Evolutionary conservation across 30 jellyfish, hydroid and myxozoan genomes (phyloP).

Genomic region (Aurelia sp.): DNA sequence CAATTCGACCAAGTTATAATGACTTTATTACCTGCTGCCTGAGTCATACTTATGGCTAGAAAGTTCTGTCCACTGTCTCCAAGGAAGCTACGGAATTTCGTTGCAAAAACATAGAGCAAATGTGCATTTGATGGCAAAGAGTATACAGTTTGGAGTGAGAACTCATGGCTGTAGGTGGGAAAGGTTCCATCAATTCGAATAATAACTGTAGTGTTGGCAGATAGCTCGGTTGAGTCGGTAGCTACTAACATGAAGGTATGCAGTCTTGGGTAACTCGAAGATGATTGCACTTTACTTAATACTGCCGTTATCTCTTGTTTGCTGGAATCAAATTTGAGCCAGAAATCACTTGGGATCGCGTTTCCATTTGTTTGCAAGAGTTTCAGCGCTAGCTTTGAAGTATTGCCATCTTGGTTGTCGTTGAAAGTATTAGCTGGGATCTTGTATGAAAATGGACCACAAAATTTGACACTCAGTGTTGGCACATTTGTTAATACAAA

Average conservation of each 20-base stretch:
- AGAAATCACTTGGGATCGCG: constrained; percentile 21
- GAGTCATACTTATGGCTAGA: constrained; percentile 39
- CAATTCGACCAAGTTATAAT: constrained; percentile 74
- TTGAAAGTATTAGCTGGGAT: constrained; percentile 74
- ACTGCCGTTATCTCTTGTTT: constrained; percentile 47
- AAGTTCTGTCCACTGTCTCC: constrained; percentile 43
- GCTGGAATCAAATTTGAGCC: constrained; percentile 70
- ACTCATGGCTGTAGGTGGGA: constrained; percentile 56
- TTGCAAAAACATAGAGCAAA: constrained; percentile 52
- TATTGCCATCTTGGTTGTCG: constrained; percentile 89
- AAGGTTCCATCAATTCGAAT: constrained; percentile 33
- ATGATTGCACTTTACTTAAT: constrained; percentile 9
- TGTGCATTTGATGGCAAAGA: constrained; percentile 3
- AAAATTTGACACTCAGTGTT: constrained; percentile 29
- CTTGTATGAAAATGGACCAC: constrained; percentile 75
- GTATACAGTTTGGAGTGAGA: constrained; percentile 33
- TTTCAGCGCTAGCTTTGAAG: constrained; percentile 49
- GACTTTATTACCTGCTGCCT: constrained; percentile 55
- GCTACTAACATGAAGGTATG: constrained; percentile 55
- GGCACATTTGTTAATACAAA: constrained; percentile 27
- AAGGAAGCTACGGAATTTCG: constrained; percentile 49
- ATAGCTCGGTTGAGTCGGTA: constrained; percentile 48
- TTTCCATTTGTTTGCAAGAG: constrained; percentile 44
- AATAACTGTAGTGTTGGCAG: constrained; percentile 38
- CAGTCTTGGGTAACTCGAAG: constrained; percentile 16